Conservation (phyloP, 2,797 vertebrate species). For the Etheostoma perlongum region DNA sequence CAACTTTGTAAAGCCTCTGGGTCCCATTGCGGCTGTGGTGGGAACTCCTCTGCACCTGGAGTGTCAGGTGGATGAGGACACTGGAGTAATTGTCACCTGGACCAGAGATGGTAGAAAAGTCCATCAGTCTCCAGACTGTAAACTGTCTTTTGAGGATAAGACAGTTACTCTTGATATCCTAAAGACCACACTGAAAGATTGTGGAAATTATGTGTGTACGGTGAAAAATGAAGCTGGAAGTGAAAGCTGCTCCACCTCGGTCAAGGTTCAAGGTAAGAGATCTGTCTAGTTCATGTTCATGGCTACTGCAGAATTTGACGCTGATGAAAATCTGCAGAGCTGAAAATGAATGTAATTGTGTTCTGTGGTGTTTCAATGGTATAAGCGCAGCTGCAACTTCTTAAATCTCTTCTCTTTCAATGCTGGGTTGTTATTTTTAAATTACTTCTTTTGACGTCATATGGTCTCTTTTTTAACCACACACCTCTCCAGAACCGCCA, state of each 20-base stretch:
- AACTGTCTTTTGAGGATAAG: constrained; percentile 93
- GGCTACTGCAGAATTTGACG: constrained; percentile 59
- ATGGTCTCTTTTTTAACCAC: constrained; percentile 40
- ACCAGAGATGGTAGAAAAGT: constrained; percentile 89
- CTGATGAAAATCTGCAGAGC: constrained; percentile 46
- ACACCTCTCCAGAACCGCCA: constrained; percentile 70
- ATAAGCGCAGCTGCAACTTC: constrained; percentile 1
- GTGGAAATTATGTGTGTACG: constrained; percentile 89
- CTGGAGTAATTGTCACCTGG: constrained; percentile 88
- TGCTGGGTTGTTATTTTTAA: constrained; percentile 37
- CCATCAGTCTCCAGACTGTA: constrained; percentile 91
- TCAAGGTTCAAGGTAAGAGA: constrained; percentile 93
- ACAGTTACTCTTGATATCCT: constrained; percentile 89
- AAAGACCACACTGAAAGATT: constrained; percentile 91
- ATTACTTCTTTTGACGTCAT: constrained; percentile 33
- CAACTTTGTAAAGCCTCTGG: constrained; percentile 88
- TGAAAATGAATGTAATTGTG: constrained; percentile 46
- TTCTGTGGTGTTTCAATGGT: constrained; percentile 9
- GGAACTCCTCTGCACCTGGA: constrained; percentile 90
- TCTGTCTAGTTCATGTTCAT: constrained; percentile 41
- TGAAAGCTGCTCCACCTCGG: constrained; percentile 84
- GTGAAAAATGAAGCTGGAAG: constrained; percentile 92
- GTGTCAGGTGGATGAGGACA: constrained; percentile 92
- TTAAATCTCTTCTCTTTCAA: constrained; percentile 26
- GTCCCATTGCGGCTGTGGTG: constrained; percentile 86